Conservation (phyloP, 1,140 invertebrate genomes). For the Bombus turneri region DNA sequence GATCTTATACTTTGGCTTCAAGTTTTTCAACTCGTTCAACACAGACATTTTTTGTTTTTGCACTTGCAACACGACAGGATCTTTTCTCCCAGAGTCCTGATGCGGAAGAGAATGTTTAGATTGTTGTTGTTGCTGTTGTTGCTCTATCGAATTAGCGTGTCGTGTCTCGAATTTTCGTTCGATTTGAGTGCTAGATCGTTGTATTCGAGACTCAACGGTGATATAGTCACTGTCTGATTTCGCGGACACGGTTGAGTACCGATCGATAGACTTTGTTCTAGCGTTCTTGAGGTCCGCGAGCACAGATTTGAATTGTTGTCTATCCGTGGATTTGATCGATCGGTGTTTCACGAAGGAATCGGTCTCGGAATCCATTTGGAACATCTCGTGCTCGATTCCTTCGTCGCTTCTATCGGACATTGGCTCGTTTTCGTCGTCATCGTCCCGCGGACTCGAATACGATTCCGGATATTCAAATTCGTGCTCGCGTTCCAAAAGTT, state of each 20-base stretch:
- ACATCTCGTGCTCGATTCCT: constrained; percentile 81
- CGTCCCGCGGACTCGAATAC: constrained; percentile 76
- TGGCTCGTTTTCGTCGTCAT: constrained; percentile 69
- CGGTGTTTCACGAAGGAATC: constrained; percentile 80
- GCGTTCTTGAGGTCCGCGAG: constrained; percentile 73
- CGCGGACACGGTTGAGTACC: constrained; percentile 68
- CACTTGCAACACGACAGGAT: constrained; percentile 78
- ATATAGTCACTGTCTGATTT: constrained; percentile 70
- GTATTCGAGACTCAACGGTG: constrained; percentile 77
- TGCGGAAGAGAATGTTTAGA: constrained; percentile 61
- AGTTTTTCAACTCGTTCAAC: constrained; percentile 78
- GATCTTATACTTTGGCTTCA: constrained; percentile 80
- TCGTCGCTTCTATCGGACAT: constrained; percentile 79
- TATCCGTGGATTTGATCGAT: constrained; percentile 73
- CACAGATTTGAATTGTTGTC: constrained; percentile 75
- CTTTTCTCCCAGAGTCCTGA: constrained; percentile 73
- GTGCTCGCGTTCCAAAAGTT: constrained; percentile 88
- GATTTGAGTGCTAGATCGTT: constrained; percentile 77
- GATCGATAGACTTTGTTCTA: constrained; percentile 72
- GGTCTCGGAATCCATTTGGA: constrained; percentile 81
- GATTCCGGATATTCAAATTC: constrained; percentile 81
- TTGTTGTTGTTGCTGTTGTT: background rate
- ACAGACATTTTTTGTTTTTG: constrained; percentile 80
- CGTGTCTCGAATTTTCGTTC: constrained; percentile 77
- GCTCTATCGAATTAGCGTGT: constrained; percentile 71